These are phyloP conservation scores for Tipula unca DNA, from an alignment of 2,888 invertebrate species.

Conservation along the genomic window DNA sequence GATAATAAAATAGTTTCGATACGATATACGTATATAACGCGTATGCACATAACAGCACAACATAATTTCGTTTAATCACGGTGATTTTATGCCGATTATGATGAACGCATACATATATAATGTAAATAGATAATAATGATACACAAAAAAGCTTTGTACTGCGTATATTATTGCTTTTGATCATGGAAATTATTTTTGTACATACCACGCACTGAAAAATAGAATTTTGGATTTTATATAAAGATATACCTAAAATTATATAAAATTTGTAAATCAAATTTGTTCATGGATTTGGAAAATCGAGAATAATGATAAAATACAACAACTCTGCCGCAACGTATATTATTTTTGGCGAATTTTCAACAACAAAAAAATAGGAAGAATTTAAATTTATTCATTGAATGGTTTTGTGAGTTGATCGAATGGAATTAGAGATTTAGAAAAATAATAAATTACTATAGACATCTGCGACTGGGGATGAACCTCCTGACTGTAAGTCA, in stretches of 20 bases:
- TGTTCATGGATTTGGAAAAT: conserved; percentile 14
- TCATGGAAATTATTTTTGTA: not conserved
- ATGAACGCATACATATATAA: not conserved
- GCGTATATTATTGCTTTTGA: not conserved
- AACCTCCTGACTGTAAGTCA: too few species aligned
- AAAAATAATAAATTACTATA: too few species aligned
- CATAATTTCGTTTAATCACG: not conserved
- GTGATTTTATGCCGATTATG: not conserved
- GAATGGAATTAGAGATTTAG: too few species aligned
- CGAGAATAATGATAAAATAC: not conserved
- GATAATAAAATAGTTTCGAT: not conserved
- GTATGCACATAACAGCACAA: not conserved
- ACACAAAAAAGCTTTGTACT: not conserved
- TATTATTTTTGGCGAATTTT: not conserved
- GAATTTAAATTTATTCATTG: not conserved
- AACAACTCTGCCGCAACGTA: not conserved
- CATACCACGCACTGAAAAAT: not conserved
- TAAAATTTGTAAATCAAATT: not conserved
- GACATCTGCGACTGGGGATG: too few species aligned
- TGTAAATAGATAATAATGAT: not conserved
- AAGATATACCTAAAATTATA: not conserved
- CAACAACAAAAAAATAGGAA: too few species aligned
- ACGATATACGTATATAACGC: not conserved
- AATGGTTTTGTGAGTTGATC: not conserved
- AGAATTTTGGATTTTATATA: not conserved